Base-by-base conservation (phyloP, 2,888 invertebrate genomes). In the Trypoxylon attenuatum region DNA sequence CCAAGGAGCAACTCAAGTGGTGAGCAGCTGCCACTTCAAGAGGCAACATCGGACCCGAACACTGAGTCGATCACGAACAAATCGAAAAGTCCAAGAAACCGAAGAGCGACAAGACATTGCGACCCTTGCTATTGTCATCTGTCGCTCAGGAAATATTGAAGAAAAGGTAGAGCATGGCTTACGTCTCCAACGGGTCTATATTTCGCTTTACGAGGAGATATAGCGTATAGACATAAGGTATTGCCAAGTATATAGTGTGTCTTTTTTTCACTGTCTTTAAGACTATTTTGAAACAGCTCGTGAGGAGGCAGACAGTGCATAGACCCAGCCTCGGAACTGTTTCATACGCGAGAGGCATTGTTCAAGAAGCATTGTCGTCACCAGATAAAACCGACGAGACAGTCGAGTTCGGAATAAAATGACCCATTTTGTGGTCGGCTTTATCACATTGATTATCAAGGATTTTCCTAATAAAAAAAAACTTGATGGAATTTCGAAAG, bases 1-100 rank as follows among this genome's bases (percentile, higher is more conserved):
- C 61, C 66, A 56, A n/a, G 53, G 46, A 69, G 52, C 54, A 56
- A 29, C 49, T 53, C 38, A 67, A 70, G 60, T 69, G 59, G 55
- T 6, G 63, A 53, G 54, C 50, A 58, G 62, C 58, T 27, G 49
- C 55, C 55, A 18, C 49, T 50, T 39, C 41, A 4, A 41, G 10
- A 16, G 3, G 1, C 41, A n/a, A 4, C n/a, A 4, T 15, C 25
- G 25, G 25, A 8, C 25, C n/a, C n/a, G n/a, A n/a, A n/a, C n/a
- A n/a, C n/a, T n/a, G n/a, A n/a, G n/a, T n/a, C n/a, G n/a, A n/a
- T n/a, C n/a, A n/a, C n/a, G n/a, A n/a, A n/a, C n/a, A n/a, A n/a
- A n/a, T n/a, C n/a, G n/a, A n/a, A n/a, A n/a, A n/a, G n/a, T n/a
- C n/a, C n/a, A n/a, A n/a, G n/a, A n/a, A n/a, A n/a, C n/a, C n/a